Conservation (phyloP, 2,888 invertebrate genomes). For the Ichneumoninae sp. region DNA sequence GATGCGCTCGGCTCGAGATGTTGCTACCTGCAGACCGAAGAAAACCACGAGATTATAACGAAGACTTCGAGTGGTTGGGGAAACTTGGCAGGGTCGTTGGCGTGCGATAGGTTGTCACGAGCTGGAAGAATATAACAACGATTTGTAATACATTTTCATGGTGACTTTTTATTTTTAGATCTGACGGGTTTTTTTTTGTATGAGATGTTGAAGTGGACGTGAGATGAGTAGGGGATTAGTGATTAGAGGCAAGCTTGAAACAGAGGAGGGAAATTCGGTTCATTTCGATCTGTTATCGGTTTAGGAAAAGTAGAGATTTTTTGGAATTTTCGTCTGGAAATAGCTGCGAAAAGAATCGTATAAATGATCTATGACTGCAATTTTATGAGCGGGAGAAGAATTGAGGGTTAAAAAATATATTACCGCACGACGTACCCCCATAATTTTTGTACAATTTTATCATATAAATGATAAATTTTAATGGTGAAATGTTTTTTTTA, state of each 20-base stretch:
- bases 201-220: neutral
- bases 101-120: neutral
- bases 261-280: neutral
- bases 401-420: too few species aligned
- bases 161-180: neutral
- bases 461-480: neutral
- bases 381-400: neutral
- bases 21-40: neutral
- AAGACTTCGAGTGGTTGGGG: neutral
- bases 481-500: neutral
- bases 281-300: too few species aligned
- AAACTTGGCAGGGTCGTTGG: neutral
- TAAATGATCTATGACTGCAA: too few species aligned
- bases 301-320: too few species aligned
- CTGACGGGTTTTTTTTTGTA: neutral
- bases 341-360: too few species aligned
- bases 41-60: constrained; percentile 3
- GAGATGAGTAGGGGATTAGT: neutral
- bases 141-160: too few species aligned
- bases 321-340: too few species aligned
- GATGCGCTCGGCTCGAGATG: neutral
- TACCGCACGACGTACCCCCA: too few species aligned
- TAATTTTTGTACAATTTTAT: neutral
- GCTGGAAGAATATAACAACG: neutral
- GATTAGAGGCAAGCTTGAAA: neutral